These are phyloP conservation scores for Equus przewalskii DNA, from an alignment of 2,113 vertebrate genomes.

Conservation along the genomic window DNA sequence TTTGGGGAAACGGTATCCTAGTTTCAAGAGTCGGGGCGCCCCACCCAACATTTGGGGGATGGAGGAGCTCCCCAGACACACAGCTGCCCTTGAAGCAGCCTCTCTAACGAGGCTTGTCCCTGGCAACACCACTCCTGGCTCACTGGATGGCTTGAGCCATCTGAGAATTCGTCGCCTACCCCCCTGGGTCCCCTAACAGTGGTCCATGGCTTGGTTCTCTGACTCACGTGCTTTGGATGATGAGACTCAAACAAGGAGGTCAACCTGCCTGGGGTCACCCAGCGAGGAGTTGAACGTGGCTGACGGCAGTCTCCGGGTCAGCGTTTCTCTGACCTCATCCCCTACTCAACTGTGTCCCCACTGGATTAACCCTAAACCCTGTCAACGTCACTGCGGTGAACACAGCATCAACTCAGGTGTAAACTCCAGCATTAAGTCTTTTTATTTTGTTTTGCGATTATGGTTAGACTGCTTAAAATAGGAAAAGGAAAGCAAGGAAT, in stretches of 20 bases:
- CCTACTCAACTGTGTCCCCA: accelerated
- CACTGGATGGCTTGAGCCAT: too few species aligned
- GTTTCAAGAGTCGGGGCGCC: not conserved
- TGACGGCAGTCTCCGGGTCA: not conserved
- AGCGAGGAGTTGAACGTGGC: accelerated
- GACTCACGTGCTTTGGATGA: too few species aligned
- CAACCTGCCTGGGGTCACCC: not conserved
- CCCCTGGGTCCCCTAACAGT: not conserved
- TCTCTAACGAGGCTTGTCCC: not conserved
- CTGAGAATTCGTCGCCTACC: too few species aligned
- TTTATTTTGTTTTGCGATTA: not conserved
- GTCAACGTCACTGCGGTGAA: accelerated
- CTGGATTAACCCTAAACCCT: accelerated
- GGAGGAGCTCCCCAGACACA: not conserved
- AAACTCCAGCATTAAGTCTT: not conserved
- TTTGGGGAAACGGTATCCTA: not conserved
- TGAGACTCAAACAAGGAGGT: too few species aligned
- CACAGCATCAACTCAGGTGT: not conserved
- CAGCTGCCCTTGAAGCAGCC: too few species aligned
- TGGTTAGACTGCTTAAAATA: not conserved
- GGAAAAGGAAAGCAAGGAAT: not conserved
- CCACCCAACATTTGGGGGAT: not conserved
- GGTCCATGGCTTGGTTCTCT: not conserved
- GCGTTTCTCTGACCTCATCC: not conserved
- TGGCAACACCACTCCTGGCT: too few species aligned